A percentile compares a stretch with the other conserved stretches of the same genome.
These are phyloP conservation scores for Horisme vitalbata DNA, from an alignment of 2,888 invertebrate species.

Conservation along the genomic window DNA sequence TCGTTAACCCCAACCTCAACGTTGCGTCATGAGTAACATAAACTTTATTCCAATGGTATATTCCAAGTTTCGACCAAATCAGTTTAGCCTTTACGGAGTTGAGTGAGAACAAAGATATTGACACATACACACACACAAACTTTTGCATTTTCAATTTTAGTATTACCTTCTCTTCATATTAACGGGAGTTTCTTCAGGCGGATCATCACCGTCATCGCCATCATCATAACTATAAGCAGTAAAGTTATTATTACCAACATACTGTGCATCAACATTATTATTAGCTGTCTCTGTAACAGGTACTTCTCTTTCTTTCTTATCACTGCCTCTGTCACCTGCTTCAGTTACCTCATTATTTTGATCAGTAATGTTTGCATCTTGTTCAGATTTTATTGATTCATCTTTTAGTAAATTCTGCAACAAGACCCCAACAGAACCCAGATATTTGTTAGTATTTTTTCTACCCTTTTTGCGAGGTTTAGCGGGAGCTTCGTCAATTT, in stretches of 20 bases:
- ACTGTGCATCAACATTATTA: slow-evolving; percentile 30
- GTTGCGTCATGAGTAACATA: no score
- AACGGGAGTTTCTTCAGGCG: slow-evolving; percentile 77
- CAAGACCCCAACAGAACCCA: slow-evolving; percentile 83
- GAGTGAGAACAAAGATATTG: no score
- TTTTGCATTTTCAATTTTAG: no score
- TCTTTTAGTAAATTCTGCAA: slow-evolving; percentile 81
- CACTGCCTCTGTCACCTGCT: slow-evolving; percentile 46
- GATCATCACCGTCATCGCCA: slow-evolving; percentile 78
- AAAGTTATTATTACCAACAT: slow-evolving; percentile 41
- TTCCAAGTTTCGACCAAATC: no score
- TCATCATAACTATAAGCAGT: slow-evolving; percentile 55
- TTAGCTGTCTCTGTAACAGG: slow-evolving; percentile 29
- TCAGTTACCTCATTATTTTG: slow-evolving; percentile 43
- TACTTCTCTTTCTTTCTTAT: slow-evolving; percentile 35
- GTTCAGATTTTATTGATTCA: slow-evolving; percentile 49
- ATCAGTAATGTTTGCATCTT: slow-evolving; percentile 20
- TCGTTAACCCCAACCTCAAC: no score
- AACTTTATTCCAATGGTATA: no score
- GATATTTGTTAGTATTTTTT: slow-evolving; percentile 51
- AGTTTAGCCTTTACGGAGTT: no score
- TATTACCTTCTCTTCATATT: slow-evolving; percentile 81
- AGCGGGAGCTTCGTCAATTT: slow-evolving; percentile 48
- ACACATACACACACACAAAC: no score
- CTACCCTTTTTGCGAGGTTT: slow-evolving; percentile 55